Base-by-base conservation (phyloP, 1,140 invertebrate species). In the Aethina tumida region DNA sequence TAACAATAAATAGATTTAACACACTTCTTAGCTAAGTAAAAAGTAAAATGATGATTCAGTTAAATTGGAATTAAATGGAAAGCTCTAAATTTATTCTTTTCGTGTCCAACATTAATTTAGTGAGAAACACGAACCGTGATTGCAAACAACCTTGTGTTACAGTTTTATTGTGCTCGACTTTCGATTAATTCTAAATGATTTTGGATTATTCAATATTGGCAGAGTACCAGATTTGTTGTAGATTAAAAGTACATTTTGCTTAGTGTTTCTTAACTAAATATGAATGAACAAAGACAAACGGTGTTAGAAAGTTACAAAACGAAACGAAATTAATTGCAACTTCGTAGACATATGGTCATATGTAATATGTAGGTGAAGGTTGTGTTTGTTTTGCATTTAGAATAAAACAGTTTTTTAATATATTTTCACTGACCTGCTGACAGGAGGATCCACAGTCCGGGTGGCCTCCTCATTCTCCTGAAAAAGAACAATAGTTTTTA, bases 401-500 rank as follows among this genome's bases (percentile, higher is more conserved):
- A 25, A 25, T 9, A 35, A 35, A 25, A 35, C 9, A 24, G 33
- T 24, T 26, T 15, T 21, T 24, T 25, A 5, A 32, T n/a, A 32
- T 19, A 7, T 24, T 12, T 12, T 14, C 19, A 42, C 53, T 48
- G 49, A 60, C 58, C 58, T 45, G 53, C 56, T 35, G 56, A 57
- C 42, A 60, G 45, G 5, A 60, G 50, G 18, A 58, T 48, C 58
- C 58, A 60, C 19, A 60, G 39, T 38, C 58, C 58, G 37, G 54
- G 50, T 16, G 56, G 58, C 41, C 55, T 52, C 39, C 54, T 60
- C 58, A 60, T 60, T 43, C 37, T 55, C 43, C 54, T 56, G 48
- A 41, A 59, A 58, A 35, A 51, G 55, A 36, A 52, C 24, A 36
- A 35, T 37, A 32, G 10, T 37, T 24, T 35, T 36, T n/a, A n/a